These are phyloP conservation scores for Pseudonaja textilis DNA, from an alignment of 2,113 vertebrate genomes.

Conservation along the genomic window DNA sequence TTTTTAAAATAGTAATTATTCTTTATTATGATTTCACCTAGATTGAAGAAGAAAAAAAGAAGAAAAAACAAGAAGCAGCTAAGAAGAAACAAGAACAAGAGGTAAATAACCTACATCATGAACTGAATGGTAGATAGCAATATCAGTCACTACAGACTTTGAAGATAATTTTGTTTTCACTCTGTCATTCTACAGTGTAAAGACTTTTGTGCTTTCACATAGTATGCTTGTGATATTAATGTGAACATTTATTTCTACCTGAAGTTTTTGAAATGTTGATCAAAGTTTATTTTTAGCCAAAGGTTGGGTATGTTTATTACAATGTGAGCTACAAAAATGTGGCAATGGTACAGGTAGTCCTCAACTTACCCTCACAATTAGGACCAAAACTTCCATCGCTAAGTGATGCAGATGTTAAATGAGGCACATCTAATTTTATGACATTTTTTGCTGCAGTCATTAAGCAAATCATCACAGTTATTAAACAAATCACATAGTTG, in stretches of 20 bases:
- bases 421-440: neutral
- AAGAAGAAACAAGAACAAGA: slow-evolving; percentile 88
- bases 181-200: slow-evolving; percentile 7
- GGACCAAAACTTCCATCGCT: neutral
- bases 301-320: neutral
- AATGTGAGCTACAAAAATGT: neutral
- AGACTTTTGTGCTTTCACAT: neutral
- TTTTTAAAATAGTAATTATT: slow-evolving; percentile 31
- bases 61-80: slow-evolving; percentile 88
- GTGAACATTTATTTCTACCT: neutral
- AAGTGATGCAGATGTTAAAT: neutral
- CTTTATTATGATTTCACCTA: slow-evolving; percentile 53
- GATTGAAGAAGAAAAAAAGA: slow-evolving; percentile 90
- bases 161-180: neutral
- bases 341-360: neutral
- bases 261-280: neutral
- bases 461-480: neutral
- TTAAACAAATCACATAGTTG: neutral
- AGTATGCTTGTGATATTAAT: neutral
- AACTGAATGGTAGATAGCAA: neutral
- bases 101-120: slow-evolving; percentile 62
- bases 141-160: slow-evolving; percentile 22
- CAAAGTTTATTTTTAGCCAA: neutral
- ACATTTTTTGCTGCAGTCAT: neutral
- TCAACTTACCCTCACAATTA: neutral